Conservation (phyloP, 2,888 invertebrate genomes). For the Zygothrica quintamaculata region DNA sequence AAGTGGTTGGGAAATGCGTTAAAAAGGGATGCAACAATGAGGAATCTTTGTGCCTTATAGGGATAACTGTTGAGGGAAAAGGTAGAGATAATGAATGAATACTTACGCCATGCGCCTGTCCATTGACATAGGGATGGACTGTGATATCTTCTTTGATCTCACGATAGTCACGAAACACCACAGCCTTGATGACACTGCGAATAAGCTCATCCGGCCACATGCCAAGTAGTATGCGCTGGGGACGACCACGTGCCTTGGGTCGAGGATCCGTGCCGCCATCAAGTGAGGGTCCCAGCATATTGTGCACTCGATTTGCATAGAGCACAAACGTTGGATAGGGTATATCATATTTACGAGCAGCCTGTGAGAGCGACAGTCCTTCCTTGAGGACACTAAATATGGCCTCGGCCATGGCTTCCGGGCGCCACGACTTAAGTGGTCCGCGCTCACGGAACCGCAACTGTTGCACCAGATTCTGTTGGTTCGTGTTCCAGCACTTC, state of each 20-base stretch:
- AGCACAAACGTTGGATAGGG: constrained; percentile 97
- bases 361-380: constrained; percentile 94
- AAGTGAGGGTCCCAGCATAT: constrained; percentile 96
- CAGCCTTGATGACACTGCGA: constrained; percentile 95
- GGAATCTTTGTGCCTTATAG: too few species aligned
- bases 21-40: constrained; percentile 8
- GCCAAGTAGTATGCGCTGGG: constrained; percentile 94
- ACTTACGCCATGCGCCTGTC: constrained; percentile 76
- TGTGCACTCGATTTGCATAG: constrained; percentile 96
- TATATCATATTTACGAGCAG: constrained; percentile 96
- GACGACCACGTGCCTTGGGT: constrained; percentile 95
- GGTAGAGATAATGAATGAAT: constrained; percentile 24
- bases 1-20: constrained; percentile 7
- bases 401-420: constrained; percentile 97
- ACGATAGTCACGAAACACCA: constrained; percentile 94
- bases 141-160: constrained; percentile 90
- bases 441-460: constrained; percentile 95
- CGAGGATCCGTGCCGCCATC: constrained; percentile 95
- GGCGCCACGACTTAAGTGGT: constrained; percentile 96
- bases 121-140: constrained; percentile 85
- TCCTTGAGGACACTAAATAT: constrained; percentile 96
- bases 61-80: neutral
- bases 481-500: constrained; percentile 97
- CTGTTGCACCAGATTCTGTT: constrained; percentile 94
- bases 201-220: constrained; percentile 98